phyloP scores from a whole-genome alignment of 2,888 invertebrate genomes.

The Autographa pulchrina region DNA sequence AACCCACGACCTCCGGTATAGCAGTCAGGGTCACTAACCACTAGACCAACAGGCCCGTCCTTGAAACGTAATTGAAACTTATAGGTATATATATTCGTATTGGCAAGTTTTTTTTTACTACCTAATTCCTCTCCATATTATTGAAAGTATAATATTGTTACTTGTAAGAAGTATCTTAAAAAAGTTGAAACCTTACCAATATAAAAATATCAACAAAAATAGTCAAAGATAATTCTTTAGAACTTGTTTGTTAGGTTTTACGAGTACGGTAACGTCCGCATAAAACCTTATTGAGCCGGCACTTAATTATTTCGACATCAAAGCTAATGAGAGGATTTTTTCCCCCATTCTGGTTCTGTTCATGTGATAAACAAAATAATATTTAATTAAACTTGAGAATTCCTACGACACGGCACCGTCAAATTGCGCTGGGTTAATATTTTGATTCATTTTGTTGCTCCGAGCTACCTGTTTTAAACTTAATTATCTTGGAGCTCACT shows the following conservation, averaged over 20 bases:
- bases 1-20: no score
- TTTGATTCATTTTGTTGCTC: constrained; percentile 84
- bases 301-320: constrained; percentile 54
- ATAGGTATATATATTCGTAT: no score
- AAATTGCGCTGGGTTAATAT: constrained; percentile 85
- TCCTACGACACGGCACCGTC: constrained; percentile 75
- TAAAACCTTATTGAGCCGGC: constrained; percentile 37
- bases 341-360: constrained; percentile 54
- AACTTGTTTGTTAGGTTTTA: constrained; percentile 11
- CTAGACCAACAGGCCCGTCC: no score
- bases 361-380: constrained; percentile 69
- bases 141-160: no score
- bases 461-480: constrained; percentile 83
- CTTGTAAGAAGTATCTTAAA: no score
- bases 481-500: constrained; percentile 81
- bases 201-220: not conserved
- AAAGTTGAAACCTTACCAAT: no score
- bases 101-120: no score
- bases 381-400: constrained; percentile 80
- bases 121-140: no score
- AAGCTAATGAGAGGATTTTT: constrained; percentile 49
- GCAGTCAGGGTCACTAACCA: no score
- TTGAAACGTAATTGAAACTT: no score
- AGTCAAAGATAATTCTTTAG: constrained; percentile 12
- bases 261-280: not conserved